Evolutionary conservation across 1,140 invertebrate species (phyloP).

Genomic region (Aphidius ervi): DNA sequence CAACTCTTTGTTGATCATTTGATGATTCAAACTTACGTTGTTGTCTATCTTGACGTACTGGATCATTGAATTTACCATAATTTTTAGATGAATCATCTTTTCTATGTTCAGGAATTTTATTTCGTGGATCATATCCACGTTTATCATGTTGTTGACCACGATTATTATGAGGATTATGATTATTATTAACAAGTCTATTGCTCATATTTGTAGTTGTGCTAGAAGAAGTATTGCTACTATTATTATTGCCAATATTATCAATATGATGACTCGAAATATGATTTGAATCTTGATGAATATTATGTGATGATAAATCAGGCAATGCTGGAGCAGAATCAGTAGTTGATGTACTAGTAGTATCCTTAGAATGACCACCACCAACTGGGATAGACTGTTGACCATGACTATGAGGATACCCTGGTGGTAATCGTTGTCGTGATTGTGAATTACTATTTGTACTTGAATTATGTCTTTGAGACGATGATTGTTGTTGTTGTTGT

Average conservation of each 20-base stretch:
- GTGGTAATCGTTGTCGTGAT: neutral
- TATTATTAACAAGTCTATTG: slow-evolving; percentile 9
- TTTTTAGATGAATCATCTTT: slow-evolving; percentile 39
- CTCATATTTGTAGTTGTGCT: slow-evolving; percentile 10
- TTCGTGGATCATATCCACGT: slow-evolving; percentile 35
- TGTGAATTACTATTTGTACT: slow-evolving; percentile 30
- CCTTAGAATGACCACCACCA: no score
- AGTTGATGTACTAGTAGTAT: neutral
- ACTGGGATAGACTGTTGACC: no score
- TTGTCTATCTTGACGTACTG: slow-evolving; percentile 29
- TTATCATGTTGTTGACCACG: slow-evolving; percentile 33
- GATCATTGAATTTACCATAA: slow-evolving; percentile 37
- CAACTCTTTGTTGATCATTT: slow-evolving; percentile 35
- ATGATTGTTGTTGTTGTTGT: neutral
- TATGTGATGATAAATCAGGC: neutral
- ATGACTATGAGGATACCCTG: slow-evolving; percentile 6
- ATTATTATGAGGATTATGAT: slow-evolving; percentile 20
- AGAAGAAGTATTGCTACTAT: slow-evolving; percentile 21
- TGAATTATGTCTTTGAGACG: neutral
- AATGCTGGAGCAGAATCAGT: neutral
- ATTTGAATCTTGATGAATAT: slow-evolving; percentile 17
- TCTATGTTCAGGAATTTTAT: slow-evolving; percentile 34
- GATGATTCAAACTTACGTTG: slow-evolving; percentile 36
- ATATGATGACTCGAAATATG: slow-evolving; percentile 6
- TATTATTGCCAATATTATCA: slow-evolving; percentile 34